phyloP scores from a whole-genome alignment of 2,797 vertebrate genomes.

The Kryptopterus vitreolus region DNA sequence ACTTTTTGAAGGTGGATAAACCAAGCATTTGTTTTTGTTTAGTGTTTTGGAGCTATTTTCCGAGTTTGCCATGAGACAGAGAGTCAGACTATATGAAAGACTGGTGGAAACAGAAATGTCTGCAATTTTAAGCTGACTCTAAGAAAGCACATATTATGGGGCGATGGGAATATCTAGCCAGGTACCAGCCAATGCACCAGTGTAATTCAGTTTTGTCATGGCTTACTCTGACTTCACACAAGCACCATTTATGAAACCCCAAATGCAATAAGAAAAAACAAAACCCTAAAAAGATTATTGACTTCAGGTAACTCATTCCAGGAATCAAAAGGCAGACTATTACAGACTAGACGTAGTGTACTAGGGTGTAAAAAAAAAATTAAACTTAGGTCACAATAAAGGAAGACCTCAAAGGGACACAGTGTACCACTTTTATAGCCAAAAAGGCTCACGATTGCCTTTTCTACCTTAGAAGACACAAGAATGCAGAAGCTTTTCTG shows the following conservation, averaged over 20 bases:
- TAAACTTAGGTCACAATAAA: neutral
- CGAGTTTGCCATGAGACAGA: neutral
- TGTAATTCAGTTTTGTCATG: neutral
- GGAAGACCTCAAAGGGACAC: neutral
- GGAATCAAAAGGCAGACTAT: neutral
- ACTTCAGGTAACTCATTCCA: too few relatives aligned
- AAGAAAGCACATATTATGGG: neutral
- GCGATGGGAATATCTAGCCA: neutral
- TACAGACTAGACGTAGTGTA: neutral
- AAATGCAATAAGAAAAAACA: neutral
- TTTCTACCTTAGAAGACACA: neutral
- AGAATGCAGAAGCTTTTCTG: neutral
- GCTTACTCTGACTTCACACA: neutral
- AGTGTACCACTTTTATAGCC: neutral
- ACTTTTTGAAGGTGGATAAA: neutral
- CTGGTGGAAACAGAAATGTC: neutral
- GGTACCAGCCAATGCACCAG: neutral
- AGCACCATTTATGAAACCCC: neutral
- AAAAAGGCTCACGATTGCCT: neutral
- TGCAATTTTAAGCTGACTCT: neutral
- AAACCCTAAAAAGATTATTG: neutral
- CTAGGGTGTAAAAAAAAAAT: neutral
- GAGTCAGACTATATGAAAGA: neutral
- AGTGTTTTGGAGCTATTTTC: neutral
- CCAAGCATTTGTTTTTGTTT: neutral